Evolutionary conservation across 2,888 invertebrate genomes (phyloP).

Genomic region (Elegia similella): DNA sequence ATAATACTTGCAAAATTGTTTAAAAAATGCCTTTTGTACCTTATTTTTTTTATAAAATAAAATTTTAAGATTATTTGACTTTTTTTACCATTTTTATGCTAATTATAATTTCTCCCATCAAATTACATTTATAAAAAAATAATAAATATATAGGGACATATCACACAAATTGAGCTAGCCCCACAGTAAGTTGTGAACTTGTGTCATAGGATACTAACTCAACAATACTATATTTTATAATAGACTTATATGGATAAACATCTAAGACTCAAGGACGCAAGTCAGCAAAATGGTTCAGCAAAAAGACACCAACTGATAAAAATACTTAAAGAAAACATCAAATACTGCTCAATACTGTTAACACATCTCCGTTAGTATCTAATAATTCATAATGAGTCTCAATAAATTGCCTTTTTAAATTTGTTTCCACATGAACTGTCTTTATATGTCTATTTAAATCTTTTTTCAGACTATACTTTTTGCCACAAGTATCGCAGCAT

Average conservation of each 20-base stretch:
- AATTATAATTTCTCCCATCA: background rate
- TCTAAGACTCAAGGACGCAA: too few species aligned
- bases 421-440: conserved; percentile 34
- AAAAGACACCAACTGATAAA: background rate
- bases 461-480: conserved; percentile 54
- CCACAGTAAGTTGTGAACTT: too few species aligned
- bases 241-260: too few species aligned
- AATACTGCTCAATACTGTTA: conserved; percentile 3
- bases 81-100: conserved; percentile 4
- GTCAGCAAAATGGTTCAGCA: too few species aligned
- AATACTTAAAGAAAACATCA: background rate
- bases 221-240: too few species aligned
- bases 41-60: conserved; percentile 48
- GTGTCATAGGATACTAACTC: too few species aligned
- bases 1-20: conserved; percentile 27
- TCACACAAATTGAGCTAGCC: too few species aligned
- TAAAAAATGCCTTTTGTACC: conserved; percentile 63
- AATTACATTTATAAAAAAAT: too few species aligned
- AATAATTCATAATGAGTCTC: background rate
- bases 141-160: too few species aligned
- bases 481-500: conserved; percentile 51
- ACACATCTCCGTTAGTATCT: background rate
- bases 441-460: conserved; percentile 56
- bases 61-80: conserved; percentile 5
- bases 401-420: background rate